These are phyloP conservation scores for Danaus chrysippus DNA, from an alignment of 2,888 invertebrate species.

Conservation along the genomic window DNA sequence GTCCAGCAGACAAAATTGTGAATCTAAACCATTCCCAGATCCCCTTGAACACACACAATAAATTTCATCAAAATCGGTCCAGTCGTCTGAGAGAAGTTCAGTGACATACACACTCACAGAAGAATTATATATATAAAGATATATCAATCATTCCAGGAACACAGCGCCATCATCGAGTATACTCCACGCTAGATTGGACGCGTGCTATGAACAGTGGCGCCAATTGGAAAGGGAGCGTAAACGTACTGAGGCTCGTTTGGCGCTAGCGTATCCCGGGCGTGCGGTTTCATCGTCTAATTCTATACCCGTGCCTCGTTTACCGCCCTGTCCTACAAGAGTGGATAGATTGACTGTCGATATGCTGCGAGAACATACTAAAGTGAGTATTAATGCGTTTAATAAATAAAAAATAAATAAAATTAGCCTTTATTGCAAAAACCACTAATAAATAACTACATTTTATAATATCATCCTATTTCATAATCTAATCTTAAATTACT, in stretches of 20 bases:
- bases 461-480: too few relatives aligned
- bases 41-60: too few relatives aligned
- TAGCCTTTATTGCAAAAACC: too few relatives aligned
- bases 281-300: constrained; percentile 88
- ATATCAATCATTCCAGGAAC: constrained; percentile 54
- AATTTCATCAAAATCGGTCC: too few relatives aligned
- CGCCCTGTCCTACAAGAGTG: constrained; percentile 87
- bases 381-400: constrained; percentile 32
- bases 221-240: constrained; percentile 89
- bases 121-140: too few relatives aligned
- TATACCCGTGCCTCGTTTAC: constrained; percentile 86
- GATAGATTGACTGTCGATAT: constrained; percentile 90
- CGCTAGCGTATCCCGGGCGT: constrained; percentile 87
- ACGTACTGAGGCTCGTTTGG: constrained; percentile 87
- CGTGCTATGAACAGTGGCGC: constrained; percentile 89
- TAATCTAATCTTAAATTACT: too few relatives aligned
- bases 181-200: constrained; percentile 85
- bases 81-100: too few relatives aligned
- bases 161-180: constrained; percentile 77
- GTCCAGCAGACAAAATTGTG: too few relatives aligned
- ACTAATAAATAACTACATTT: too few relatives aligned
- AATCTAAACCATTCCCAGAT: too few relatives aligned
- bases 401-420: too few relatives aligned
- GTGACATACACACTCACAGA: too few relatives aligned
- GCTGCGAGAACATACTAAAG: constrained; percentile 87